phyloP scores from a whole-genome alignment of 2,113 vertebrate genomes.

The Hippocampus zosterae region DNA sequence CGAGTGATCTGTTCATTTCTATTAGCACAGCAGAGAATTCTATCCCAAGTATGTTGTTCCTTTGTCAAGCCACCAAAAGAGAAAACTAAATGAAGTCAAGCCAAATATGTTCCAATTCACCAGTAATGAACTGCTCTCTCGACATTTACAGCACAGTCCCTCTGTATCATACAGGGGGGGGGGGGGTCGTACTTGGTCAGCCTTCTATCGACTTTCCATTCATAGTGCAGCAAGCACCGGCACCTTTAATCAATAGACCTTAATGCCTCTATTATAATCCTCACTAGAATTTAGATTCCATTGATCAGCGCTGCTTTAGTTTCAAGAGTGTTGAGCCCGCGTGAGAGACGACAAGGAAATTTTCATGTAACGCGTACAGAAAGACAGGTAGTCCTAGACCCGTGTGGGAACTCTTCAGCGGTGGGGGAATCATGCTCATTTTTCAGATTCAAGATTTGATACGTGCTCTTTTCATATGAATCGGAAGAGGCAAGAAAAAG shows the following conservation, averaged over 20 bases:
- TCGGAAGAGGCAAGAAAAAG: constrained; percentile 30
- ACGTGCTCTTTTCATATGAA: constrained; percentile 29
- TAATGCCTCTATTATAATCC: constrained; percentile 72
- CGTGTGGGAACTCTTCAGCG: constrained; percentile 9
- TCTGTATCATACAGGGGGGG: constrained; percentile 12
- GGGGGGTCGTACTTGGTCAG: constrained; percentile 51
- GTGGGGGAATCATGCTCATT: constrained; percentile 2
- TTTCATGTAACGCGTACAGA: constrained; percentile 22
- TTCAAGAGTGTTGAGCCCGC: constrained; percentile 32
- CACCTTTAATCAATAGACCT: constrained; percentile 59
- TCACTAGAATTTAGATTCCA: constrained; percentile 63
- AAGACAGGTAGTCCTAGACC: constrained; percentile 4
- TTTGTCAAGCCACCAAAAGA: neutral
- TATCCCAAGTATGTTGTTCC: neutral
- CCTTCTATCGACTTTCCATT: constrained; percentile 62
- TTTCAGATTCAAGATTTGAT: constrained; percentile 31
- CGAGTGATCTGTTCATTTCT: neutral
- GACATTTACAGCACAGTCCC: constrained; percentile 47
- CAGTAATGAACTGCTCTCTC: constrained; percentile 35
- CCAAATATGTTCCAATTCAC: neutral
- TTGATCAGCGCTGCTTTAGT: constrained; percentile 61
- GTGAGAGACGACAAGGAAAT: constrained; percentile 17
- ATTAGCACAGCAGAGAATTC: neutral
- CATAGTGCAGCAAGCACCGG: constrained; percentile 38
- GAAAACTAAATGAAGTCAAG: constrained; percentile 2